Conservation (phyloP, 2,113 vertebrate species). For the Rhinoderma darwinii region DNA sequence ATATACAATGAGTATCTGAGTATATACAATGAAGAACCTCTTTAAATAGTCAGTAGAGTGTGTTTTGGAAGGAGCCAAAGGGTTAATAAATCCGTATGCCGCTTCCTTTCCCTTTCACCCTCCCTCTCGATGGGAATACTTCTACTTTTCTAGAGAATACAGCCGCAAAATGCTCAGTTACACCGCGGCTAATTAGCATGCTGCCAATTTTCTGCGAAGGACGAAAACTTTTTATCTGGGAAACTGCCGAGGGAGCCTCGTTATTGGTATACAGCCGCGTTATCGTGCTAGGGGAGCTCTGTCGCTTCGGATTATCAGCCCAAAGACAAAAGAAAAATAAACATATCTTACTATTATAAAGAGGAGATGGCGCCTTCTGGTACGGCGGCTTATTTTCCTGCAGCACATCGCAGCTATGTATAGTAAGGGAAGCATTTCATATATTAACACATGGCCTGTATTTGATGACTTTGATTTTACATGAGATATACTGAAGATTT, state of each 20-base stretch:
- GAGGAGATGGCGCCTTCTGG: background rate
- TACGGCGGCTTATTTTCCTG: background rate
- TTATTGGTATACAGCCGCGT: background rate
- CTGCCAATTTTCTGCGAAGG: slow-evolving; percentile 1
- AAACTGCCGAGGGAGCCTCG: background rate
- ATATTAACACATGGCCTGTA: slow-evolving; percentile 18
- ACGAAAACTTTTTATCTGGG: slow-evolving; percentile 41
- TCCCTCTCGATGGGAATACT: background rate
- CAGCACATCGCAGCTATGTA: background rate
- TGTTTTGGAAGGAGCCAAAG: background rate
- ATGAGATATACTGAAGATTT: background rate
- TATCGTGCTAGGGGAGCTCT: background rate
- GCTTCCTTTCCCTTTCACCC: background rate
- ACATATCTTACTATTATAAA: slow-evolving; percentile 8
- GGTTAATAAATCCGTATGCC: background rate
- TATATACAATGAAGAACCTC: background rate
- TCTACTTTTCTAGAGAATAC: background rate
- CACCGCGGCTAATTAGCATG: slow-evolving; percentile 15
- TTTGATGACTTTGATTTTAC: slow-evolving; percentile 31
- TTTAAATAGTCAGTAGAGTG: background rate
- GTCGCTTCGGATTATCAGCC: background rate
- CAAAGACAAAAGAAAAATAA: slow-evolving; percentile 33
- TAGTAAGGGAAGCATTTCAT: slow-evolving; percentile 21
- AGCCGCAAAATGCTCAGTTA: background rate
- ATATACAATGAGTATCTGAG: background rate